Base-by-base conservation (phyloP, 2,797 vertebrate genomes). In the Gadopsis marmoratus region DNA sequence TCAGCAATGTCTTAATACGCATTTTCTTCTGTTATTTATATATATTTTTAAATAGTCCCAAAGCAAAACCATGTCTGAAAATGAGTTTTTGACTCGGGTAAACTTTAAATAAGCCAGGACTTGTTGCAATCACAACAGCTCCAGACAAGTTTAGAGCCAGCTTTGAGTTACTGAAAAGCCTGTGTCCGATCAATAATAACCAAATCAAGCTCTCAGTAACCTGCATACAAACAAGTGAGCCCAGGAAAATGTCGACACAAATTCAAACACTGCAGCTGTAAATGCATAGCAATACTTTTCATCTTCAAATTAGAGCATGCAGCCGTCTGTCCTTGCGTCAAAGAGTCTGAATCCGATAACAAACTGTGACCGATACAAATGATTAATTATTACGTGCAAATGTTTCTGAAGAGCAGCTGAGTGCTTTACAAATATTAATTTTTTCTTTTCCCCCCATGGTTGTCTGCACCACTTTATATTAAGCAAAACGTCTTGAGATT, bases 141-240 rank as follows among this genome's bases (percentile, higher is more conserved):
- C 26, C 19, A 31, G 53, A 68, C 21, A 53, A 35, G 21, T 39
- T 53, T 60, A 16, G 47, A 67, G 60, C 17, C 31, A 61, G 7
- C 47, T 65, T 26, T 33, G 33, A 75, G n/a, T 39, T 29, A 58
- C 43, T 54, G 35, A 71, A 71, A 75, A 48, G 29, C 12, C 56
- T 14, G 26, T 13, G 48, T 63, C n/a, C 72, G 31, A 77, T 59
- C 54, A 68, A 69, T 83, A 74, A 59, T 45, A 63, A 77, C 67
- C 61, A 59, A 56, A 61, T 75, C 35, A 33, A 54, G 54, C 7
- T n/a, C 13, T 73, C 45, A 19, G 51, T 50, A 53, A 39, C 26
- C 23, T 6, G 23, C 43, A 17, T 56, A 61, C 13, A 66, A 73
- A 74, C 51, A 61, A 82, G 53, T 31, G n/a, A n/a, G 54, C 5